phyloP scores from a whole-genome alignment of 2,797 vertebrate species.

The Typhlichthys subterraneus region DNA sequence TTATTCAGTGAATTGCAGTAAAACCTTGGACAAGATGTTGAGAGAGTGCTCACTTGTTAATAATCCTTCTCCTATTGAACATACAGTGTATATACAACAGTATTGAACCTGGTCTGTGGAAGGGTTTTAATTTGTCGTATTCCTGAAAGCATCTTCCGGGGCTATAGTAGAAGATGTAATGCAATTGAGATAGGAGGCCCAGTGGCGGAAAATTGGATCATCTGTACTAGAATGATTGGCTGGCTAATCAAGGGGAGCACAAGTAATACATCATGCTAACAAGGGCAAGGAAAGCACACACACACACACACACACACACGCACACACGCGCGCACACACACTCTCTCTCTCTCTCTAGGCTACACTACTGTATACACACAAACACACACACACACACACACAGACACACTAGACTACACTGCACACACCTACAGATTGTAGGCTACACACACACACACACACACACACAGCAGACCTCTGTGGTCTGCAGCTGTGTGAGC shows the following conservation, averaged over 20 bases:
- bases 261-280: conserved; percentile 17
- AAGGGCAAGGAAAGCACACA: conserved; percentile 10
- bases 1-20: background rate
- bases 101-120: background rate
- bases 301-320: background rate
- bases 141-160: conserved; percentile 21
- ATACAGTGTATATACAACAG: background rate
- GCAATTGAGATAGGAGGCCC: conserved; percentile 17
- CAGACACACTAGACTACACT: too few species aligned
- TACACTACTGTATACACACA: background rate
- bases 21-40: conserved; percentile 2
- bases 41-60: background rate
- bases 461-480: background rate
- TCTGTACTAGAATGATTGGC: conserved; percentile 25
- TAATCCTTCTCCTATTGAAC: conserved; percentile 3
- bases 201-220: conserved; percentile 27
- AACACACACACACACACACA: background rate
- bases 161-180: conserved; percentile 29
- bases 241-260: conserved; percentile 27
- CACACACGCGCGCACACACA: background rate
- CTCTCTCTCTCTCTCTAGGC: background rate
- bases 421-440: background rate
- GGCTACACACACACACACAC: background rate
- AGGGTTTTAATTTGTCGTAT: conserved; percentile 30
- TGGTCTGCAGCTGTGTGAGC: conserved; percentile 5